Conservation (phyloP, 2,797 vertebrate species). For the Sebastes wilsoni region DNA sequence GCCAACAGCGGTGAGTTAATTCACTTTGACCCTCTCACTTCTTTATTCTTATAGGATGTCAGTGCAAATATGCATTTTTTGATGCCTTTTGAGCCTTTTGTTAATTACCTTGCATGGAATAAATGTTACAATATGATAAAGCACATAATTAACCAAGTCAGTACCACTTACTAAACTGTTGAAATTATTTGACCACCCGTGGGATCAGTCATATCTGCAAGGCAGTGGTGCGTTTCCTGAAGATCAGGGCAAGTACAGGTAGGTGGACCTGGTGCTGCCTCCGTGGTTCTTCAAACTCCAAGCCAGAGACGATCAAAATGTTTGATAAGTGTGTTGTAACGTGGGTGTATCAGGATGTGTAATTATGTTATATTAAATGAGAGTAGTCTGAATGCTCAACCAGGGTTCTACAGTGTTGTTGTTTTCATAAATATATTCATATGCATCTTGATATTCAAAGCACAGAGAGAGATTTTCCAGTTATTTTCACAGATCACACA, state of each 20-base stretch:
- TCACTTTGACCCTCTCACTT: background rate
- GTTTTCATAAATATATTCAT: background rate
- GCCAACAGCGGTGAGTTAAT: constrained; percentile 95
- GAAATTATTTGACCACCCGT: constrained; percentile 93
- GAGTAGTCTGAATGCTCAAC: background rate
- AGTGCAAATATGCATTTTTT: background rate
- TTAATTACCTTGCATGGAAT: constrained; percentile 56
- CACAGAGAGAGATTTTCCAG: background rate
- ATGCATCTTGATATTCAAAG: background rate
- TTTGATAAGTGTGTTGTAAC: background rate
- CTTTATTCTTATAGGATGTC: background rate
- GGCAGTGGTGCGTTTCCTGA: constrained; percentile 91
- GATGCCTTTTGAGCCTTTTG: constrained; percentile 6
- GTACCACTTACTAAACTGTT: constrained; percentile 92
- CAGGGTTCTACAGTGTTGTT: constrained; percentile 18
- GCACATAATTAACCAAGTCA: constrained; percentile 45
- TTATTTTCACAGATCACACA: background rate
- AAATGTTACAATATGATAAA: constrained; percentile 40
- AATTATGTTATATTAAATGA: background rate
- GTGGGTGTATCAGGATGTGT: constrained; percentile 17
- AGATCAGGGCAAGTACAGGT: constrained; percentile 90
- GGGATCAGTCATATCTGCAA: constrained; percentile 88
- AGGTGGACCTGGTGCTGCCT: constrained; percentile 82
- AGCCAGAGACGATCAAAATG: background rate
- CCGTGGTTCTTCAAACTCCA: constrained; percentile 32